These are phyloP conservation scores for Meghimatium bilineatum DNA, from an alignment of 2,888 invertebrate genomes.

Conservation along the genomic window DNA sequence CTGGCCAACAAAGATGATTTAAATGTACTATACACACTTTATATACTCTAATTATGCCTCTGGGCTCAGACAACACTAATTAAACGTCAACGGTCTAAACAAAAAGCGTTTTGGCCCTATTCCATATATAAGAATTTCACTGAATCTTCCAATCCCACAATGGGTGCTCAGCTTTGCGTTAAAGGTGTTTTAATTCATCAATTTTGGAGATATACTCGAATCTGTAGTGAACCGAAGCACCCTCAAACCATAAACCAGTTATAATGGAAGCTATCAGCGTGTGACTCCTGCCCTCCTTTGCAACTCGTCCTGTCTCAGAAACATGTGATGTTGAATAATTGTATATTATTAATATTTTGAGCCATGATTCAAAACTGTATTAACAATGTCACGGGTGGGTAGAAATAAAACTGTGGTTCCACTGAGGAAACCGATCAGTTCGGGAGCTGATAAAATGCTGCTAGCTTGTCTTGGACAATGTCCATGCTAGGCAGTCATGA, in stretches of 20 bases:
- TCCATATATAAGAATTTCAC: too few relatives aligned
- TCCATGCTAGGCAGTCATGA: not conserved
- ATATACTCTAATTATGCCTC: too few relatives aligned
- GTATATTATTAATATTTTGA: not conserved
- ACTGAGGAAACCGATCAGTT: not conserved
- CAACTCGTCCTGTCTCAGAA: slow-evolving; percentile 48
- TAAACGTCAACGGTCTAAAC: too few relatives aligned
- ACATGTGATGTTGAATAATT: not conserved
- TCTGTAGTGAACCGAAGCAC: too few relatives aligned
- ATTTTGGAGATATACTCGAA: too few relatives aligned
- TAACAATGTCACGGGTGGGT: not conserved
- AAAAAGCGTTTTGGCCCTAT: too few relatives aligned
- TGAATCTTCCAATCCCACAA: too few relatives aligned
- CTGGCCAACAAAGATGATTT: too few relatives aligned
- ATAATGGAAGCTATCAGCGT: not conserved
- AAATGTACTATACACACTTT: too few relatives aligned
- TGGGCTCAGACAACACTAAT: too few relatives aligned
- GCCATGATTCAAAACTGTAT: not conserved
- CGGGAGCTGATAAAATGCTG: not conserved
- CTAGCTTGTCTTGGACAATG: not conserved
- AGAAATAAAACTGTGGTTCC: not conserved
- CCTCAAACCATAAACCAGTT: not conserved
- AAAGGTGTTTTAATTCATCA: too few relatives aligned
- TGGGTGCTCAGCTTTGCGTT: too few relatives aligned
- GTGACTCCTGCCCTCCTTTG: slow-evolving; percentile 41